phyloP scores from a whole-genome alignment of 2,797 vertebrate genomes.

The Alfaro cultratus region DNA sequence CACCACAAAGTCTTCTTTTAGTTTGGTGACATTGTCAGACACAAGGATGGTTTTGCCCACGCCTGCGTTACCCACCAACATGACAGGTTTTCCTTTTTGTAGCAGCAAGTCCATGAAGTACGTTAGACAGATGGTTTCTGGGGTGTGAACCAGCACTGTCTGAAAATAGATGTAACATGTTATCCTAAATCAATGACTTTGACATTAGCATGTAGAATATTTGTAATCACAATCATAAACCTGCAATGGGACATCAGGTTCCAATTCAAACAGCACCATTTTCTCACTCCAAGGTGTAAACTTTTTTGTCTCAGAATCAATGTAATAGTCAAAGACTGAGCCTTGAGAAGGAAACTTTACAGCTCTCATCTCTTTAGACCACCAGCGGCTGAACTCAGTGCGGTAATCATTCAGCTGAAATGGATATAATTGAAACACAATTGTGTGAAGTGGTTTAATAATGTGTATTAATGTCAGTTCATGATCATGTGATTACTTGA shows the following conservation, averaged over 20 bases:
- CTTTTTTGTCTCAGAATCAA: slow-evolving; percentile 84
- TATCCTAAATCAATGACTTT: not conserved
- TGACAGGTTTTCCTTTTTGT: slow-evolving; percentile 75
- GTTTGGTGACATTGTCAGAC: slow-evolving; percentile 75
- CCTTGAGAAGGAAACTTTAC: slow-evolving; percentile 86
- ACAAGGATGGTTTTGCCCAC: slow-evolving; percentile 80
- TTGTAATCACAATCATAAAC: slow-evolving; percentile 37
- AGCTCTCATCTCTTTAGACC: slow-evolving; percentile 86
- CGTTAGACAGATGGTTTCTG: slow-evolving; percentile 77
- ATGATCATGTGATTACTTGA: slow-evolving; percentile 2
- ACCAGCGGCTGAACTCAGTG: slow-evolving; percentile 87
- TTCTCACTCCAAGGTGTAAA: slow-evolving; percentile 84
- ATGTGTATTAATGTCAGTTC: not conserved
- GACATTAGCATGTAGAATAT: not conserved
- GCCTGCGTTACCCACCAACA: slow-evolving; percentile 81
- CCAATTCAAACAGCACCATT: slow-evolving; percentile 77
- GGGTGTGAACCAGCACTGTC: slow-evolving; percentile 75
- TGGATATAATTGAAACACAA: slow-evolving; percentile 5
- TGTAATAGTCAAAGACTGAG: slow-evolving; percentile 89
- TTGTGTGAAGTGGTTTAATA: not conserved
- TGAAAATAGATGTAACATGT: slow-evolving; percentile 50
- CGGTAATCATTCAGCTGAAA: slow-evolving; percentile 85
- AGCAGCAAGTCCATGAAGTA: slow-evolving; percentile 82
- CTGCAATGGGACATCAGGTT: slow-evolving; percentile 80
- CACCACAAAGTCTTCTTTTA: slow-evolving; percentile 75